Percentiles rank a stretch among this genome's conserved stretches.
Evolutionary conservation across 2,113 vertebrate species (phyloP).

Genomic region (Rissa tridactyla): DNA sequence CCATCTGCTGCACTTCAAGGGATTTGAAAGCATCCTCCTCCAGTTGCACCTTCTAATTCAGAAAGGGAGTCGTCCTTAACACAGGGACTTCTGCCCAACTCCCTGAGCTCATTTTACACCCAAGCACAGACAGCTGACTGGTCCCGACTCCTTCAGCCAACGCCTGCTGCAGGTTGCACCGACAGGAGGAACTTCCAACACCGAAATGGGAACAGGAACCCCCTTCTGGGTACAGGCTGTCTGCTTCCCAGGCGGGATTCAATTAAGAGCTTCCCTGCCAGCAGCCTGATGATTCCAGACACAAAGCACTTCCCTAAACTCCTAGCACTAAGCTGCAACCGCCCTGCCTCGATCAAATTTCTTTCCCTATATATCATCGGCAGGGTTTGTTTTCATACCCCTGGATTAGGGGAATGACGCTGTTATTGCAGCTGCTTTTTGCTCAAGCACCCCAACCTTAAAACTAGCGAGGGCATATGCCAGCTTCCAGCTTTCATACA

Average conservation of each 20-base stretch:
- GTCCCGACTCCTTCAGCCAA: background rate
- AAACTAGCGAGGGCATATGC: background rate
- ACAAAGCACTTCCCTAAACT: background rate
- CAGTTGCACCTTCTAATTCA: background rate
- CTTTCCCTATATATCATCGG: background rate
- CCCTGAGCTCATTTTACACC: background rate
- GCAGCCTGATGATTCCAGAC: background rate
- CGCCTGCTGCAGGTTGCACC: background rate
- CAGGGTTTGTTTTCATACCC: background rate
- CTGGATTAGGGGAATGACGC: constrained; percentile 18
- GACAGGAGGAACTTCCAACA: background rate
- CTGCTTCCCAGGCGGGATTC: background rate
- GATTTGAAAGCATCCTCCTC: background rate
- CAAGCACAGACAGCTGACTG: background rate
- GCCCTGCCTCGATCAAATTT: background rate
- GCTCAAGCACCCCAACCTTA: background rate
- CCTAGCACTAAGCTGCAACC: background rate
- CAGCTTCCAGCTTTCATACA: background rate
- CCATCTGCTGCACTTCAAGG: background rate
- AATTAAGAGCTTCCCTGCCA: background rate
- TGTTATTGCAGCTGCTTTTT: constrained; percentile 18
- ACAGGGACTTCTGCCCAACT: background rate
- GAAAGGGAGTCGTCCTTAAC: background rate
- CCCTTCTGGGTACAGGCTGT: background rate
- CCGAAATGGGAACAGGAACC: background rate